Base-by-base conservation (phyloP, 2,113 vertebrate species). In the Equus quagga region DNA sequence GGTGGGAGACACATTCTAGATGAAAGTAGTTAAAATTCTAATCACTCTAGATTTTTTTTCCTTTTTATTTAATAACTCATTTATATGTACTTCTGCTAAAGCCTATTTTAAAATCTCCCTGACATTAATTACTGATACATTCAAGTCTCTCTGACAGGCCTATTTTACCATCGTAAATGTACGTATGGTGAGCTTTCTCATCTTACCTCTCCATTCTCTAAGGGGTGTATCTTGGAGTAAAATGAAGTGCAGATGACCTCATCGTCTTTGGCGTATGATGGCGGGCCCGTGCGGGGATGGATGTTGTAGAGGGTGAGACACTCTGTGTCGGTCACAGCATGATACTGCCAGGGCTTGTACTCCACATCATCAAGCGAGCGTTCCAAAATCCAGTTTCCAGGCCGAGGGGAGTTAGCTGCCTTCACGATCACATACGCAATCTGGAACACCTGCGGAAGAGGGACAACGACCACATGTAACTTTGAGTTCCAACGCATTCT, bases 141-240 rank as follows among this genome's bases (percentile, higher is more conserved):
- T 58, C 90, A 69, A 31, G 49, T 92, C 60, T 87, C 88, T 93
- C 69, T 94, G 87, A 88, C 69, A 94, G 81, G 44, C 44, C 54
- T 85, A 69, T 91, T 67, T 91, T 78, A 12, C 28, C 44, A 15
- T 26, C 8, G 76, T 79, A 33, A 1, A 0, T 46, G 54, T 84
- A 89, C n/a, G 78, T 54, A 54, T 3, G 12, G 7, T 11, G 64
- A 9, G 41, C 93, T 84, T 96, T 82, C 36, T n/a, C 49, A 89
- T 94, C 98, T 99, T 99, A 99, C 99, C 99, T 99, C 99, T 98
- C 99, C 99, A 1, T 99, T 99, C 98, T 99, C 99, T 98, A 99
- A 98, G 9, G 99, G 99, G 73, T 99, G 99, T 87, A 99, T 99
- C 98, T 99, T 99, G 51, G 99, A 99, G 96, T 99, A 99, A 98